phyloP scores from a whole-genome alignment of 92 coral and sea anemone genomes.

The Virgularia gustaviana region DNA sequence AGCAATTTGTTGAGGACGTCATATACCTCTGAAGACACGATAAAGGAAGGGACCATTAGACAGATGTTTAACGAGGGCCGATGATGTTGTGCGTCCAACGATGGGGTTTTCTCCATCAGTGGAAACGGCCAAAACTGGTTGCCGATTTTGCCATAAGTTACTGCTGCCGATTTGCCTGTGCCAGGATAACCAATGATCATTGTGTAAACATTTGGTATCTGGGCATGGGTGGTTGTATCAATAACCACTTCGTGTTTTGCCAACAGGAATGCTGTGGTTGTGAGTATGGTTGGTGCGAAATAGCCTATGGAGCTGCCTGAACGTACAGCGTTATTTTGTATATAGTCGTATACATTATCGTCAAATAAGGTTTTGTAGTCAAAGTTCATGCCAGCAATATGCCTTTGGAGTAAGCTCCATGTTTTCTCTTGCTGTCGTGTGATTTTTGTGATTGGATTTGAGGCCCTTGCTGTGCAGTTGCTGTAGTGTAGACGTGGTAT shows the following conservation, averaged over 20 bases:
- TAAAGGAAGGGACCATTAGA: constrained; percentile 8
- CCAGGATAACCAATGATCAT: constrained; percentile 8
- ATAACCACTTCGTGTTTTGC: background rate
- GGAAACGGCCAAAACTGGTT: constrained; percentile 8
- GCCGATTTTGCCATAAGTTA: background rate
- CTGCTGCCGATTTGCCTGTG: background rate
- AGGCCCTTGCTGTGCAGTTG: background rate
- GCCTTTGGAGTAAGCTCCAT: background rate
- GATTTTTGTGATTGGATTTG: background rate
- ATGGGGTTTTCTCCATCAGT: background rate
- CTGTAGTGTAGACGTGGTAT: background rate
- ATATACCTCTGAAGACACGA: constrained; percentile 34
- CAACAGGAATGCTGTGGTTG: background rate
- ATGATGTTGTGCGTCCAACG: constrained; percentile 34
- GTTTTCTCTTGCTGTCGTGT: background rate
- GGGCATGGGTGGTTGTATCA: background rate
- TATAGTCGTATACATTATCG: background rate
- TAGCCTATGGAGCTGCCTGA: background rate
- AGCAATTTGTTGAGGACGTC: constrained; percentile 42
- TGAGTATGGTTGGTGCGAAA: background rate
- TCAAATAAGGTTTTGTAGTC: background rate
- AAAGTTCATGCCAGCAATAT: background rate
- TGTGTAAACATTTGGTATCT: constrained; percentile 1
- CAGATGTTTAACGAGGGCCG: constrained; percentile 36
- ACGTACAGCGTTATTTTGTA: background rate